phyloP scores from a whole-genome alignment of 2,888 invertebrate genomes.

The Seira ritae region DNA sequence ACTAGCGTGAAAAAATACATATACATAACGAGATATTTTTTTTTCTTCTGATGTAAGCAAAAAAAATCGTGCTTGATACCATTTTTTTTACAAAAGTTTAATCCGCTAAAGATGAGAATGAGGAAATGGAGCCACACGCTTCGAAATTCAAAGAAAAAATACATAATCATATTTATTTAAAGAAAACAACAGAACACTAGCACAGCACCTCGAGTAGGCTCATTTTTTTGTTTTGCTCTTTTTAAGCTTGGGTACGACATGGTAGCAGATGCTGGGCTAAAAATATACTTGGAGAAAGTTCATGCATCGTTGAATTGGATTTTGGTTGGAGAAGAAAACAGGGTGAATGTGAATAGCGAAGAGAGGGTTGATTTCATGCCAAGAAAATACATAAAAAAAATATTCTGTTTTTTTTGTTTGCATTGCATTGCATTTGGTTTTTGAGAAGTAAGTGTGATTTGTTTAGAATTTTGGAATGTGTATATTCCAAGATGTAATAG shows the following conservation, averaged over 20 bases:
- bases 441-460: no score
- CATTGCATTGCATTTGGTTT: no score
- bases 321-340: background rate
- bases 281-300: no score
- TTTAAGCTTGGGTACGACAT: background rate
- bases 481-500: no score
- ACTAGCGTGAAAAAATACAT: no score
- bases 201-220: no score
- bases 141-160: no score
- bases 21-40: no score
- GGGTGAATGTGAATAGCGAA: background rate
- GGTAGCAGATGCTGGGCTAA: background rate
- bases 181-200: background rate
- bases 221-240: background rate
- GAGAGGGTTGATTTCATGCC: conserved; percentile 18
- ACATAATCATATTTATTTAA: background rate
- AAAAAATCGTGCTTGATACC: background rate
- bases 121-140: background rate
- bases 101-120: background rate
- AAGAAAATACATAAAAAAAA: background rate
- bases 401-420: background rate
- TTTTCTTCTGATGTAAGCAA: background rate
- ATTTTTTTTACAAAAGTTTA: background rate
- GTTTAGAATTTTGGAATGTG: no score
- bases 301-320: no score